Evolutionary conservation across 1,140 invertebrate genomes (phyloP), one percentile per base, ranked within the genome.

Genomic region (Babylonia areolata): DNA sequence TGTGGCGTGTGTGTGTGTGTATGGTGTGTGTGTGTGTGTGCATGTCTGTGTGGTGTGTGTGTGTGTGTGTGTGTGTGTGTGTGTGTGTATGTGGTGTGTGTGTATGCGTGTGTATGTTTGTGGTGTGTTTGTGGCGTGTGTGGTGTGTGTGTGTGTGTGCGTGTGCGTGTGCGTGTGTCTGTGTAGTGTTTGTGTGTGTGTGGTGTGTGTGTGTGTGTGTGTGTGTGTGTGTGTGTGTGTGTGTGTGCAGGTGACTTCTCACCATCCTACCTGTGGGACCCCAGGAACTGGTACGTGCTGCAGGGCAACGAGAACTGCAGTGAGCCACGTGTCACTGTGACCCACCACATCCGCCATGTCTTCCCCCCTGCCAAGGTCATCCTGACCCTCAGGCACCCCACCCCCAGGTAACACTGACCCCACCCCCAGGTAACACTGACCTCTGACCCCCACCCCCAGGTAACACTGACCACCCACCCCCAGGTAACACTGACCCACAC

Each of bases 261-360:
- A 15, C 82, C 82, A 5, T 84, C 82, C 39, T 84, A 84, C 64
- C 69, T 84, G 82, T 84, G 82, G 82, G 82, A 84, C 64, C 40
- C 69, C 37, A 31, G 37, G 20, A 42, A 84, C 82, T 84, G 82
- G 82, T 40, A 73, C 31, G 64, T 46, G 37, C 23, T 84, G 82
- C 37, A 73, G 3, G 82, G 82, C 58, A 84, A 84, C 82, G 64
- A 84, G 37, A 51, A 64, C 58, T 84, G 82, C 40, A 28, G 2
- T 39, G 82, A 84, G 40, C 82, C 82, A 0, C 64, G 82, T 5
- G 39, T 84, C 28, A 46, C 75, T n/a, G 69, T 73, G 39, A 69
- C 64, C 15, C 82, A 84, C 3, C 82, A 84, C 64, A 75, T 84
- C 17, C 82, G 69, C 40, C 82, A 84, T 39, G 58, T 84, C 37